A percentile compares a stretch with the other conserved stretches of the same genome.
Evolutionary conservation across 2,888 invertebrate genomes (phyloP).

Genomic region (Andricus quercusramuli): DNA sequence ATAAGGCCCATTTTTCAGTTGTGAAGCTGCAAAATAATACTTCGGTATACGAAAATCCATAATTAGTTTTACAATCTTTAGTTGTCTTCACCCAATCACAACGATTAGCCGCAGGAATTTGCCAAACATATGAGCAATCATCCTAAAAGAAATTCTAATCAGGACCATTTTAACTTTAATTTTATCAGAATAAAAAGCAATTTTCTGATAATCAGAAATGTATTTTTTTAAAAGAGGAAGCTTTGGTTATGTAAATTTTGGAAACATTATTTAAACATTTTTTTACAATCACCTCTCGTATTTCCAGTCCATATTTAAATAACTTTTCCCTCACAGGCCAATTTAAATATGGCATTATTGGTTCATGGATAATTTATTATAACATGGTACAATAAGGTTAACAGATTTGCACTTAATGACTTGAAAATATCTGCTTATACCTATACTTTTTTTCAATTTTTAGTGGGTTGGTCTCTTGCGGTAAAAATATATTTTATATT

Average conservation of each 20-base stretch:
- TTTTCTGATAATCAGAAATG: no score
- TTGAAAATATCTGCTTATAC: background rate
- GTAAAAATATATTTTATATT: no score
- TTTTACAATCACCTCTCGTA: background rate
- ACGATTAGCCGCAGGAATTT: constrained; percentile 66
- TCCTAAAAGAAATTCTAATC: constrained; percentile 59
- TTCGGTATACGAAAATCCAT: constrained; percentile 74
- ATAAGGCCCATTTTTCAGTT: constrained; percentile 58
- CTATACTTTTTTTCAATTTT: background rate
- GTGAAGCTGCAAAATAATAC: constrained; percentile 75
- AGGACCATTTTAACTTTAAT: no score
- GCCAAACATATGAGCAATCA: constrained; percentile 75
- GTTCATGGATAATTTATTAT: background rate
- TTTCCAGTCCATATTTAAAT: background rate
- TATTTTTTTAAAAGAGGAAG: no score
- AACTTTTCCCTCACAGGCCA: background rate
- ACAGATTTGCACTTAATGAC: background rate
- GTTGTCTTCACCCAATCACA: constrained; percentile 75
- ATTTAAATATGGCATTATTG: background rate
- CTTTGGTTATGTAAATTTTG: no score
- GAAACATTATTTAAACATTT: no score
- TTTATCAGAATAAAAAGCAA: background rate
- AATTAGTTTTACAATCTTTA: constrained; percentile 68
- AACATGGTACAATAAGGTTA: background rate
- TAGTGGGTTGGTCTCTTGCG: background rate